phyloP scores from a whole-genome alignment of 2,888 invertebrate species.

The Lucinisca nassula region DNA sequence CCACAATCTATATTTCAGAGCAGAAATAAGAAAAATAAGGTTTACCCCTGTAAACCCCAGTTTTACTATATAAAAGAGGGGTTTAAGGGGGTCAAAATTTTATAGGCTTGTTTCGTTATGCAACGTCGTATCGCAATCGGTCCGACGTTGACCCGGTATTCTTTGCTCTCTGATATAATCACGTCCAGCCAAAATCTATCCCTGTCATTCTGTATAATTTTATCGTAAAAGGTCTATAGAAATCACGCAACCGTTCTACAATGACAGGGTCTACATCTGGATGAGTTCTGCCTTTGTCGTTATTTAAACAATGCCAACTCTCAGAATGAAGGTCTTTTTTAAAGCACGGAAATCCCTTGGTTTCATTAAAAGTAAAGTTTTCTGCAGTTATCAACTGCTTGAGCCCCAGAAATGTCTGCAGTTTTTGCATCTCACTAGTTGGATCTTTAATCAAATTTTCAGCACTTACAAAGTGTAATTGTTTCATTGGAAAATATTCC shows the following conservation, averaged over 20 bases:
- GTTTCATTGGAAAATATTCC: slow-evolving; percentile 93
- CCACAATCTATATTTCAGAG: too few species aligned
- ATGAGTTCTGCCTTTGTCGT: slow-evolving; percentile 89
- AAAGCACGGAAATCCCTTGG: slow-evolving; percentile 97
- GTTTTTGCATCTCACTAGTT: slow-evolving; percentile 94
- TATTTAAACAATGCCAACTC: slow-evolving; percentile 88
- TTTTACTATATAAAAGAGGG: too few species aligned
- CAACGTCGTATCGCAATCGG: too few species aligned
- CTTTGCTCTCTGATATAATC: too few species aligned
- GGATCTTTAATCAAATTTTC: slow-evolving; percentile 96
- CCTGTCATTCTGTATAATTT: slow-evolving; percentile 88
- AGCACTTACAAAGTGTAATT: slow-evolving; percentile 96
- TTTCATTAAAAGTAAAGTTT: slow-evolving; percentile 97
- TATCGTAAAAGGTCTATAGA: slow-evolving; percentile 88
- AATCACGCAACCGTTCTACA: slow-evolving; percentile 86
- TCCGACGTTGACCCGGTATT: too few species aligned
- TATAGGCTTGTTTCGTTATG: too few species aligned
- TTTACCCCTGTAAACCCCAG: too few species aligned
- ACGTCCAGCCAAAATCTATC: slow-evolving; percentile 88
- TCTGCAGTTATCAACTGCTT: slow-evolving; percentile 95
- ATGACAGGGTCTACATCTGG: slow-evolving; percentile 86
- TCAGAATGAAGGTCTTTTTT: slow-evolving; percentile 82
- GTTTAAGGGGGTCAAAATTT: too few species aligned
- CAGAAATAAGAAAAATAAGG: too few species aligned
- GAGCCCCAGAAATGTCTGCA: slow-evolving; percentile 96